Evolutionary conservation across 2,797 vertebrate species (phyloP), one percentile per base, ranked within the genome.

Genomic region (Hippoglossus hippoglossus): DNA sequence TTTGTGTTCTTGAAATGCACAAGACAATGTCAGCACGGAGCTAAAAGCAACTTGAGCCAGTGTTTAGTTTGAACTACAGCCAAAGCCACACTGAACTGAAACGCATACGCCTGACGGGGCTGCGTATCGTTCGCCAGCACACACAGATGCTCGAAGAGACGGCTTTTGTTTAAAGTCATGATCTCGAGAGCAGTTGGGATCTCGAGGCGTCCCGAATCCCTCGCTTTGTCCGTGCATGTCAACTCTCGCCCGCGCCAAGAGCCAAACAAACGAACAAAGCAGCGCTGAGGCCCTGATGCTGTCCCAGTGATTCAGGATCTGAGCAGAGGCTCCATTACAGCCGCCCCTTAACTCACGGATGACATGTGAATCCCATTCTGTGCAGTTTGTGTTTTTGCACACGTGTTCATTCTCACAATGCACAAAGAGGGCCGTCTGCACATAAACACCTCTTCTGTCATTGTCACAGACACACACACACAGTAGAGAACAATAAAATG

Each of bases 21-120:
- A 51, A 70, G 49, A 70, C 34, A 61, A 39, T 12, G 47, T 81
- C 52, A 34, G 31, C 22, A 49, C 19, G 9, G 47, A 74, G 50
- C 63, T 11, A 24, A 75, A 75, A 69, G 52, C 16, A 82, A 60
- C 54, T 39, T 0, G 3, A 72, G 68, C 21, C 64, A 22, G 28
- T 75, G 71, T 90, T 89, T 86, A 15, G 50, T 67, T 87, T 89
- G 82, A 77, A 60, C 59, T 58, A 12, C 52, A 67, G 79, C 83
- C 81, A 80, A 73, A 75, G 21, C 49, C 71, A 66, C 28, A 28
- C n/a, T 69, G 74, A 84, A 60, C 78, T 78, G 79, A 78, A 79
- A 80, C 16, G 1, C 70, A 72, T 62, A 53, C 3, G 26, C 66
- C 55, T 81, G 58, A 21, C 60, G 46, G 68, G 54, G 72, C 74